These are phyloP conservation scores for Entelurus aequoreus DNA, from an alignment of 2,113 vertebrate species.

Conservation along the genomic window DNA sequence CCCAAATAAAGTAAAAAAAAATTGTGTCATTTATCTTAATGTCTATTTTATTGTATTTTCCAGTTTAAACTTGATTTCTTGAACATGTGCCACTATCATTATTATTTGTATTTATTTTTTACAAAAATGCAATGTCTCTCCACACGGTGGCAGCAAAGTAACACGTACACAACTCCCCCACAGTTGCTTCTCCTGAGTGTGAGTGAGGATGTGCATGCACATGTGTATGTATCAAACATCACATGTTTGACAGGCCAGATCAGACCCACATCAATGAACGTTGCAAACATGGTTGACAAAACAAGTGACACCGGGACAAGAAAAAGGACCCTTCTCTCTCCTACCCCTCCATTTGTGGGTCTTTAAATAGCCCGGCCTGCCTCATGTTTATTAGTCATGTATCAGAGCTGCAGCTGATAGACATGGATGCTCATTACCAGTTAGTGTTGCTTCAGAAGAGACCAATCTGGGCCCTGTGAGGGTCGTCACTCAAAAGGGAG, in stretches of 20 bases:
- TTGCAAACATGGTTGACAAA: constrained; percentile 61
- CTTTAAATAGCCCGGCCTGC: constrained; percentile 64
- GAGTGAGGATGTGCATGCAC: constrained; percentile 3
- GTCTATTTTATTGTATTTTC: constrained; percentile 60
- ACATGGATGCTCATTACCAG: constrained; percentile 72
- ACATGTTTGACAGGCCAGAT: constrained; percentile 40
- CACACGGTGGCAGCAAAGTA: constrained; percentile 59
- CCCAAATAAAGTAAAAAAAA: constrained; percentile 51
- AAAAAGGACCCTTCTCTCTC: constrained; percentile 63
- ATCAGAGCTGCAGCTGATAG: constrained; percentile 63
- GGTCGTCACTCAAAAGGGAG: constrained; percentile 56
- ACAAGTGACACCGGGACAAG: constrained; percentile 73
- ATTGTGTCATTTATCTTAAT: constrained; percentile 75
- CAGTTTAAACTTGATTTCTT: constrained; percentile 48
- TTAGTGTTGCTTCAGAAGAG: constrained; percentile 74
- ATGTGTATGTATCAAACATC: constrained; percentile 18
- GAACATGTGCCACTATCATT: not conserved
- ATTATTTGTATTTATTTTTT: not conserved
- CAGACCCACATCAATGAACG: constrained; percentile 52
- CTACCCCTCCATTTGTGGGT: constrained; percentile 54
- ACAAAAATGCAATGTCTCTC: constrained; percentile 2
- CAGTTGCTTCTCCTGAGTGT: not conserved
- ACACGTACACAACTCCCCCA: not conserved
- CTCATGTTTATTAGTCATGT: constrained; percentile 74
- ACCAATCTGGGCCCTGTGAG: constrained; percentile 58